Conservation (phyloP, 2,888 invertebrate species). For the Ochropleura leucogaster region DNA sequence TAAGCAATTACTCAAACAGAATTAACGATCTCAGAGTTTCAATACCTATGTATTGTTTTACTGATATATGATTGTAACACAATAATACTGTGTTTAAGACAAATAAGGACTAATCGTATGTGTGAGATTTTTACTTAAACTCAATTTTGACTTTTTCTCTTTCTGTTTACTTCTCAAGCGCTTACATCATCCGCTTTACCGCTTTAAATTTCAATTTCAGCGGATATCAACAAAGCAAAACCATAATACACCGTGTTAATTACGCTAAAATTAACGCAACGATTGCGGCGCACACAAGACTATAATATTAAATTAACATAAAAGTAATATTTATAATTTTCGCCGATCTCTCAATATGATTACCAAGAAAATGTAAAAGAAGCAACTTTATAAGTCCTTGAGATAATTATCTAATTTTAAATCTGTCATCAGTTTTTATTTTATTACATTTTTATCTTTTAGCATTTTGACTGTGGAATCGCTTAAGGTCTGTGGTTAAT, state of each 20-base stretch:
- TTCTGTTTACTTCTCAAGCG: too few species aligned
- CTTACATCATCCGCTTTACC: background rate
- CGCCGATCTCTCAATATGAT: constrained; percentile 36
- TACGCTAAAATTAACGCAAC: constrained; percentile 6
- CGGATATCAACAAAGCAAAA: background rate
- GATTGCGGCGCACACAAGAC: background rate
- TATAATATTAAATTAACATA: constrained; percentile 31
- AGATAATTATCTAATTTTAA: constrained; percentile 51
- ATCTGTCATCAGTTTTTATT: constrained; percentile 45
- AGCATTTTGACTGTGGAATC: constrained; percentile 25
- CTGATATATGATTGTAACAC: too few species aligned
- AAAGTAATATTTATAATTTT: constrained; percentile 43
- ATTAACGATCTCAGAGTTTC: too few species aligned
- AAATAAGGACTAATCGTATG: too few species aligned
- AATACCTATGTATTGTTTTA: too few species aligned
- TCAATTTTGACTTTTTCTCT: too few species aligned
- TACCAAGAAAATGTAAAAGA: constrained; percentile 28
- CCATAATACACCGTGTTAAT: constrained; percentile 10
- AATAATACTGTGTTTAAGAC: too few species aligned
- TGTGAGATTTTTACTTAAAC: too few species aligned
- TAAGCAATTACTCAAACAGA: too few species aligned
- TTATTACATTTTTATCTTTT: constrained; percentile 37
- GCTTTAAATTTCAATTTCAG: background rate
- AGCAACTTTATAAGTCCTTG: constrained; percentile 15
- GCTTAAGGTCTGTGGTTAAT: constrained; percentile 32